These are phyloP conservation scores for Hypotaenidia okinawae DNA, from an alignment of 2,797 vertebrate species.

Conservation along the genomic window DNA sequence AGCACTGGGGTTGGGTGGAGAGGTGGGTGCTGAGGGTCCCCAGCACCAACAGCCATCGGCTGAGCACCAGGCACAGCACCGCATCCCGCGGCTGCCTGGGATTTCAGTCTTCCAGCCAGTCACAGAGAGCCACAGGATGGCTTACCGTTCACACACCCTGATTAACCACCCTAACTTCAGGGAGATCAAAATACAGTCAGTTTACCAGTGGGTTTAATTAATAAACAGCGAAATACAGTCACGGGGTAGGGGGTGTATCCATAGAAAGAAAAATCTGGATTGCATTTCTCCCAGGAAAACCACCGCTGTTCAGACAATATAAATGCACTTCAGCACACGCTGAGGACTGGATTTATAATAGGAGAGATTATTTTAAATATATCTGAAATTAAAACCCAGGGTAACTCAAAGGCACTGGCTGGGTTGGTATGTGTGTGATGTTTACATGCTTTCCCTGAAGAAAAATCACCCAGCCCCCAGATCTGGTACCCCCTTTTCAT, in stretches of 20 bases:
- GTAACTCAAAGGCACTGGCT: not conserved
- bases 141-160: fast-evolving
- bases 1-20: fast-evolving
- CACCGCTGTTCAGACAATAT: not conserved
- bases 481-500: not conserved
- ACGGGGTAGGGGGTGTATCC: too few species aligned
- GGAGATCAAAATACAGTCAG: not conserved
- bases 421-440: fast-evolving
- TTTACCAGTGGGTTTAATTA: not conserved
- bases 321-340: fast-evolving
- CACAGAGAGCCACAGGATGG: fast-evolving
- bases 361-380: fast-evolving
- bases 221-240: not conserved
- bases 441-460: not conserved
- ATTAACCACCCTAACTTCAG: not conserved
- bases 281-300: not conserved
- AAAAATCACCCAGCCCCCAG: fast-evolving
- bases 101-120: fast-evolving
- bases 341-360: not conserved
- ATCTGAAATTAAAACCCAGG: not conserved
- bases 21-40: fast-evolving
- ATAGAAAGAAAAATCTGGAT: not conserved
- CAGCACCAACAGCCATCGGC: fast-evolving
- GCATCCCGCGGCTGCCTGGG: fast-evolving
- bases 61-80: fast-evolving